phyloP scores from a whole-genome alignment of 1,140 invertebrate genomes.

The Leptinotarsa defecta region DNA sequence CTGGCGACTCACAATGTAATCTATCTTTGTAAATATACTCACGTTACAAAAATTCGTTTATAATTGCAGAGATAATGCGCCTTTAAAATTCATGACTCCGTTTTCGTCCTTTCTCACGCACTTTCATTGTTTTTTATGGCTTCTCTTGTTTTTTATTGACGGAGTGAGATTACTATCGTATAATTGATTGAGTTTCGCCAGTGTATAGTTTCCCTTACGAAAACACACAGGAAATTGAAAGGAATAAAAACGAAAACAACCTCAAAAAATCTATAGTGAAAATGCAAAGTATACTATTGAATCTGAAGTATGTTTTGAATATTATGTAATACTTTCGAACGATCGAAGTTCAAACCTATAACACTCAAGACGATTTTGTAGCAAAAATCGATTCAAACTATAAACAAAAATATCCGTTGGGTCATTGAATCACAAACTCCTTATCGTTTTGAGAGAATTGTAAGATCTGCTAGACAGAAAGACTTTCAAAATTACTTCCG shows the following conservation, averaged over 20 bases:
- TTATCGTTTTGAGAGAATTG: no score
- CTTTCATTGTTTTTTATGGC: slow-evolving; percentile 18
- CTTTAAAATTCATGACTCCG: slow-evolving; percentile 12
- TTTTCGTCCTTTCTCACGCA: slow-evolving; percentile 17
- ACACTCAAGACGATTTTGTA: no score
- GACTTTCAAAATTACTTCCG: no score
- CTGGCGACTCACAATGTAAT: slow-evolving; percentile 10
- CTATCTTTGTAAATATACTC: slow-evolving; percentile 18
- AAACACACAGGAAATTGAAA: not conserved
- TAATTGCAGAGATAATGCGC: slow-evolving; percentile 13
- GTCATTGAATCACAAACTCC: no score
- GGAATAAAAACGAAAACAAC: not conserved
- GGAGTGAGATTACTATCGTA: not conserved
- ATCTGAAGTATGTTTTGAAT: no score
- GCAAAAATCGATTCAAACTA: no score
- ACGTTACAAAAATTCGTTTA: slow-evolving; percentile 17
- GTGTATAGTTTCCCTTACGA: not conserved
- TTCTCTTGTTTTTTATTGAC: slow-evolving; percentile 12
- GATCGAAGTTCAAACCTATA: no score
- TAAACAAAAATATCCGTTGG: no score
- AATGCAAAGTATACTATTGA: no score
- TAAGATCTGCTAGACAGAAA: no score
- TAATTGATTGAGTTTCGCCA: not conserved
- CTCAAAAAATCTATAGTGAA: no score
- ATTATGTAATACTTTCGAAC: no score